These are phyloP conservation scores for Miniopterus natalensis DNA, from an alignment of 2,113 vertebrate species.

Conservation along the genomic window DNA sequence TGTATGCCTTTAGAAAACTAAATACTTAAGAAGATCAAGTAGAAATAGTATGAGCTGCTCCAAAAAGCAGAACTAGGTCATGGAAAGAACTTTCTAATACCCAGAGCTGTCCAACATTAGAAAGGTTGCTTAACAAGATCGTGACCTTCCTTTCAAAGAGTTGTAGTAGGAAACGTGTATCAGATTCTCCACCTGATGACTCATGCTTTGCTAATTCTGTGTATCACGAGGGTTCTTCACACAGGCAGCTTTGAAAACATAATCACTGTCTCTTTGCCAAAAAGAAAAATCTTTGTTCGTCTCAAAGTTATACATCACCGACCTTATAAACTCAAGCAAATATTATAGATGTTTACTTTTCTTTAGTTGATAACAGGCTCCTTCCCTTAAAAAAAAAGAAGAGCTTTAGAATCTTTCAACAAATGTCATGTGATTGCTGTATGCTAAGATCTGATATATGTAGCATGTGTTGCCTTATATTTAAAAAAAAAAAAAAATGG, in stretches of 20 bases:
- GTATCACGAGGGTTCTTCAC: neutral
- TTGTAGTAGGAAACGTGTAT: neutral
- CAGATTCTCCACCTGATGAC: neutral
- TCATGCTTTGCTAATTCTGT: neutral
- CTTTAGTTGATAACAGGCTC: conserved; percentile 41
- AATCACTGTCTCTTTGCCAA: neutral
- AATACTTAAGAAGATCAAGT: neutral
- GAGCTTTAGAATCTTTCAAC: neutral
- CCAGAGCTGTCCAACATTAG: neutral
- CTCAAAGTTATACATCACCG: neutral
- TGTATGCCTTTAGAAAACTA: neutral
- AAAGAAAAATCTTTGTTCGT: conserved; percentile 36
- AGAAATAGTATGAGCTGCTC: neutral
- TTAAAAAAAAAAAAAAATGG: neutral
- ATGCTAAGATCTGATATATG: neutral
- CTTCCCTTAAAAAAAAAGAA: neutral
- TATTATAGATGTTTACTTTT: conserved; percentile 50
- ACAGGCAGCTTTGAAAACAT: neutral
- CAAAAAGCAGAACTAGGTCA: neutral
- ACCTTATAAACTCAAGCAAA: conserved; percentile 55
- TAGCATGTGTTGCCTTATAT: neutral
- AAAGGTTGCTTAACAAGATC: neutral
- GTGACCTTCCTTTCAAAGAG: neutral
- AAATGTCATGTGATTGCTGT: neutral
- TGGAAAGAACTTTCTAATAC: neutral